These are phyloP conservation scores for Lonchura striata DNA, from an alignment of 2,113 vertebrate genomes.

Conservation along the genomic window DNA sequence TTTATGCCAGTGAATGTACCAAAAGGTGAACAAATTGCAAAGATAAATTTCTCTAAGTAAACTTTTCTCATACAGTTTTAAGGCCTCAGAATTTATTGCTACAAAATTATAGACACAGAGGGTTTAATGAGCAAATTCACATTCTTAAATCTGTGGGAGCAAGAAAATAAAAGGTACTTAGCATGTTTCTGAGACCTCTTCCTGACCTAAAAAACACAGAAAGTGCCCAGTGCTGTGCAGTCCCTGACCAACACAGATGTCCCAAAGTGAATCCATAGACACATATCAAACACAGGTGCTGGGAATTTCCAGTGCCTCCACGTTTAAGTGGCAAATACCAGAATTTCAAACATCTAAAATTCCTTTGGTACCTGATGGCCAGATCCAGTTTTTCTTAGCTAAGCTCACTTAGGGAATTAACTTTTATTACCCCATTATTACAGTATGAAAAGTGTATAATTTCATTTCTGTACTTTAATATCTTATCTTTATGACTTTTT, in stretches of 20 bases:
- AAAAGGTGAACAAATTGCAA: not conserved
- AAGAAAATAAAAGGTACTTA: not conserved
- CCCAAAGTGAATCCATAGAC: not conserved
- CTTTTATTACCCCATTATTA: not conserved
- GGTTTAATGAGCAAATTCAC: not conserved
- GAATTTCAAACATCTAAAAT: not conserved
- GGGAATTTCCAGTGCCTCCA: not conserved
- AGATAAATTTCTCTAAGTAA: not conserved
- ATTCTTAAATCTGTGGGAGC: rapidly evolving
- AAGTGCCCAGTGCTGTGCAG: not conserved
- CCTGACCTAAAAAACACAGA: not conserved
- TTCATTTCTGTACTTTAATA: not conserved
- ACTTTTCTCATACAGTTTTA: not conserved
- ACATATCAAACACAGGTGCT: not conserved
- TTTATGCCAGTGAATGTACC: not conserved
- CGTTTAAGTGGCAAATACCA: not conserved
- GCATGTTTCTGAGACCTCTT: not conserved
- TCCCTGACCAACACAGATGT: not conserved
- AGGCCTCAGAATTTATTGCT: not conserved
- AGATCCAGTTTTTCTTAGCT: not conserved
- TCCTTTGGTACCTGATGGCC: not conserved
- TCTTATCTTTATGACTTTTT: not conserved
- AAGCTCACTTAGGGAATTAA: not conserved
- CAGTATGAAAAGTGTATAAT: not conserved
- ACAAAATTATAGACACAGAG: not conserved